Conservation (phyloP, 2,888 invertebrate species). For the Cephus spinipes region DNA sequence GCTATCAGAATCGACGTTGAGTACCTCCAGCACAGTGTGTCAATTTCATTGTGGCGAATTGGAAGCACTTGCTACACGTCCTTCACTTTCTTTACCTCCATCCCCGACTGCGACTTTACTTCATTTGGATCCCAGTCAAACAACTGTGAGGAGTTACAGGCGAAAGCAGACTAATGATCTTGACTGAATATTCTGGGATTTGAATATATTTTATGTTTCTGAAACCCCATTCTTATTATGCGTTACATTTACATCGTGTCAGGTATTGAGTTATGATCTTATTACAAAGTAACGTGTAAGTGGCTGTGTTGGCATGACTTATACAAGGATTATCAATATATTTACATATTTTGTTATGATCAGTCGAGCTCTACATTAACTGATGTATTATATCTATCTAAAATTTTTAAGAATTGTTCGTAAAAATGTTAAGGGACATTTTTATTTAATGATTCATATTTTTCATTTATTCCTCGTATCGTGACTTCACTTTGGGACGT, state of each 20-base stretch:
- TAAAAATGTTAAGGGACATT: background rate
- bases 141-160: conserved; percentile 34
- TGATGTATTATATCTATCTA: conserved; percentile 6
- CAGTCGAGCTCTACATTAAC: conserved; percentile 4
- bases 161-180: conserved; percentile 37
- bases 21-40: conserved; percentile 61
- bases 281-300: conserved; percentile 32
- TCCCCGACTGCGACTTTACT: conserved; percentile 50
- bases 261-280: conserved; percentile 23
- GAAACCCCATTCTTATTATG: background rate
- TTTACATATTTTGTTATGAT: background rate
- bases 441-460: background rate
- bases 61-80: conserved; percentile 52
- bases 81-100: conserved; percentile 38
- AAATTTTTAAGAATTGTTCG: background rate
- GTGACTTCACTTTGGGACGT: background rate
- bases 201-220: background rate
- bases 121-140: conserved; percentile 42
- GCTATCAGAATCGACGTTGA: conserved; percentile 61
- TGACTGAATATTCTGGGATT: conserved; percentile 22
- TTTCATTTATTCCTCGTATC: background rate
- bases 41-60: conserved; percentile 61
- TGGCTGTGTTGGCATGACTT: conserved; percentile 40
- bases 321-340: conserved; percentile 8
- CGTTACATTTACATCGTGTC: background rate